Evolutionary conservation across 2,797 vertebrate species (phyloP), one percentile per base, ranked within the genome.

Genomic region (Nasua narica): DNA sequence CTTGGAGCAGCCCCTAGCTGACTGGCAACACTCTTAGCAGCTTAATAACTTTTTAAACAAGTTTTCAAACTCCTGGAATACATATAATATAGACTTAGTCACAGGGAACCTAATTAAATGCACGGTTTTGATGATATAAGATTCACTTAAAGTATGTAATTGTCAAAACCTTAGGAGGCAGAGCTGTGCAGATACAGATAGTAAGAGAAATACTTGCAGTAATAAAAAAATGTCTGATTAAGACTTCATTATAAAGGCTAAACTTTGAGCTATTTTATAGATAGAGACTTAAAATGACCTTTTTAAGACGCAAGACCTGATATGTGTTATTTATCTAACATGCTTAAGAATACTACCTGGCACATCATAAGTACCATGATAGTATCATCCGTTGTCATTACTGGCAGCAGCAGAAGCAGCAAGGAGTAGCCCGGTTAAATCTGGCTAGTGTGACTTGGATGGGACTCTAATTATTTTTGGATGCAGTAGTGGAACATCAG

Each of bases 21-120:
- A 88, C 43, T 32, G 62, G 16, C 27, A 90, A 43, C 0, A 10
- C 5, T 35, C 32, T 79, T 83, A 69, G 27, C 29, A 87, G 21
- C 40, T 92, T 94, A 54, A 23, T 76, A 94, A 92, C 21, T 76
- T 86, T 78, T 74, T 7, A 74, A 90, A 70, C 19, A 95, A 29
- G 13, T 85, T 92, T 87, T 85, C n/a, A 78, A 92, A 91, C 58
- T 85, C 76, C 52, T 67, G 2, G n/a, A 77, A 74, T 81, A 83
- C 8, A 60, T 1, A 32, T 35, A 69, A 72, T 84, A 48, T 48
- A 87, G 70, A 85, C 7, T 23, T 60, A 87, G 76, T 77, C 84
- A 62, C 25, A 74, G 19, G 52, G 60, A 94, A 81, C 29, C 35
- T 83, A 93, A 87, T 96, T 90, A 95, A 96, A 93, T 91, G 27